Evolutionary conservation across 2,797 vertebrate genomes (phyloP).

Genomic region (Argentina silus): DNA sequence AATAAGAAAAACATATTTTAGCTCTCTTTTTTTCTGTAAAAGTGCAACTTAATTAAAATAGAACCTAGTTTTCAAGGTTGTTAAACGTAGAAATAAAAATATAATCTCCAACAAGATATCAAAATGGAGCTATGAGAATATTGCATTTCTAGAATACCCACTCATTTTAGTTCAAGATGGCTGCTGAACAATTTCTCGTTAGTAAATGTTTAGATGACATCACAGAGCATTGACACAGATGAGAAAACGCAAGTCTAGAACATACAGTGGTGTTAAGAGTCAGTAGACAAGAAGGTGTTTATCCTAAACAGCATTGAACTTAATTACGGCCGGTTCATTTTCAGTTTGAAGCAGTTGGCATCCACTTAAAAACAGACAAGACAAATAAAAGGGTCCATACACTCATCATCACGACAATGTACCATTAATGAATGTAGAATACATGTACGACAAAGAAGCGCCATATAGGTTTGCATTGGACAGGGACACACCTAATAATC

Average conservation of each 20-base stretch:
- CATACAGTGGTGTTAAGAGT: slow-evolving; percentile 74
- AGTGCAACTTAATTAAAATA: slow-evolving; percentile 84
- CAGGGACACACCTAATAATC: slow-evolving; percentile 94
- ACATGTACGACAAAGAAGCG: slow-evolving; percentile 88
- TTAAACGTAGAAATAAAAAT: slow-evolving; percentile 81
- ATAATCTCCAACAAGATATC: slow-evolving; percentile 80
- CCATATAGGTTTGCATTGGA: slow-evolving; percentile 93
- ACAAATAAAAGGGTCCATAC: slow-evolving; percentile 88
- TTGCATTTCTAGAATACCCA: slow-evolving; percentile 85
- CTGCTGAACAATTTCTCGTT: slow-evolving; percentile 67
- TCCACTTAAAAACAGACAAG: slow-evolving; percentile 90
- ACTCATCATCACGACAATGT: slow-evolving; percentile 90
- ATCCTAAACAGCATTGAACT: slow-evolving; percentile 78
- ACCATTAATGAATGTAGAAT: slow-evolving; percentile 92
- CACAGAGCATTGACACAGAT: slow-evolving; percentile 77
- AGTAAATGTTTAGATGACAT: slow-evolving; percentile 59
- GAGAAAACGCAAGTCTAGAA: slow-evolving; percentile 67
- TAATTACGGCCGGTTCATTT: slow-evolving; percentile 86
- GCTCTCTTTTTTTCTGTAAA: slow-evolving; percentile 77
- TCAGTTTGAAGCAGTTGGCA: slow-evolving; percentile 90
- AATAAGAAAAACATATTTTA: slow-evolving; percentile 61
- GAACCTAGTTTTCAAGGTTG: slow-evolving; percentile 75
- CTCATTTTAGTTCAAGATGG: slow-evolving; percentile 71
- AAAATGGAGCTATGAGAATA: slow-evolving; percentile 85
- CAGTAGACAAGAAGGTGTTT: slow-evolving; percentile 81